A percentile compares a stretch with the other conserved stretches of the same genome.
Evolutionary conservation across 37 sponge, comb jelly and placozoan genomes (phyloP).

Genomic region (Tethya wilhelma): DNA sequence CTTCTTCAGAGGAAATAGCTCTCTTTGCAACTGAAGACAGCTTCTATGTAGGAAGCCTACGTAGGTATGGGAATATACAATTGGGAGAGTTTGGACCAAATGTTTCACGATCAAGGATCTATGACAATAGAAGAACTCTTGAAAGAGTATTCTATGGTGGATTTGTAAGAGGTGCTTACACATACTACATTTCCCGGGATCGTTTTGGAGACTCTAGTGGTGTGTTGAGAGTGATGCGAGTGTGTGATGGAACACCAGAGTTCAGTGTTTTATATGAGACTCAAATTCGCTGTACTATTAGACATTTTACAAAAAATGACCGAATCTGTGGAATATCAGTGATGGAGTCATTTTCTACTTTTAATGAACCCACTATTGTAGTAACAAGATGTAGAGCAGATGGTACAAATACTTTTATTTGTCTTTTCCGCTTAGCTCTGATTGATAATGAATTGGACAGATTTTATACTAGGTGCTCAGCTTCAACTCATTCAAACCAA

Average conservation of each 20-base stretch:
- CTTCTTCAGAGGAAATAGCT: neutral
- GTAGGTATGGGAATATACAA: neutral
- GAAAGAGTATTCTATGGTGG: conserved; percentile 7
- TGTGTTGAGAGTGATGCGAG: conserved; percentile 15
- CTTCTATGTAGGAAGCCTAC: conserved; percentile 15
- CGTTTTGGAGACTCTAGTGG: no score
- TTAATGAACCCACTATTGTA: no score
- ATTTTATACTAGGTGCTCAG: no score
- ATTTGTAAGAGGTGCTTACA: conserved; percentile 1
- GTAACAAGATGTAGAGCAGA: no score
- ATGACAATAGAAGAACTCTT: neutral
- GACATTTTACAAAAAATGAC: neutral
- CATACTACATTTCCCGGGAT: conserved; percentile 18
- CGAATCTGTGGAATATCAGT: no score
- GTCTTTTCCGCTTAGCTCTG: no score
- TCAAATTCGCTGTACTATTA: neutral
- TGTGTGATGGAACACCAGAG: conserved; percentile 2
- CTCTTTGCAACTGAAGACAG: conserved; percentile 16
- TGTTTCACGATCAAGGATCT: neutral
- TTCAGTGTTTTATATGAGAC: conserved; percentile 16
- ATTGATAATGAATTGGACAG: no score
- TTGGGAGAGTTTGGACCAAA: conserved; percentile 18
- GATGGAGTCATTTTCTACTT: no score
- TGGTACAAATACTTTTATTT: no score
- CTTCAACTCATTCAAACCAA: no score